Percentiles rank a stretch among this genome's conserved stretches.
These are phyloP conservation scores for Acrocephalus scirpaceus DNA, from an alignment of 2,797 vertebrate genomes.

Conservation along the genomic window DNA sequence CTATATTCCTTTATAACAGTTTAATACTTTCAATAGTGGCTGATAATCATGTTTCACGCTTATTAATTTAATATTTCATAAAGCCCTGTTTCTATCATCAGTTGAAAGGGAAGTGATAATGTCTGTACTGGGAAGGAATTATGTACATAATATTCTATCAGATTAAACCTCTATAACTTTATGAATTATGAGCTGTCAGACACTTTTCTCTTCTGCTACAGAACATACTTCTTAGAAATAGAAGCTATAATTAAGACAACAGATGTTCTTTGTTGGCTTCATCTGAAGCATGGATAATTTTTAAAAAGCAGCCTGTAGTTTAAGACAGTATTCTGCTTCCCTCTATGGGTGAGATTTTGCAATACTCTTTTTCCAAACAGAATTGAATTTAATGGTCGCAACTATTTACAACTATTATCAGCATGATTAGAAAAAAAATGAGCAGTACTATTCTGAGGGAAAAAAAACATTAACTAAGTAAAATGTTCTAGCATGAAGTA, in stretches of 20 bases:
- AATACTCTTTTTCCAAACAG: background rate
- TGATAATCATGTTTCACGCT: constrained; percentile 16
- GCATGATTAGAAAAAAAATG: background rate
- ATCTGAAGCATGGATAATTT: constrained; percentile 56
- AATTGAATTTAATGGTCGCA: background rate
- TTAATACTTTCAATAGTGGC: background rate
- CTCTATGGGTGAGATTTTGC: constrained; percentile 55
- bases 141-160: constrained; percentile 79
- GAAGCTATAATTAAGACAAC: constrained; percentile 83
- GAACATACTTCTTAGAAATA: constrained; percentile 82
- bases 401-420: background rate
- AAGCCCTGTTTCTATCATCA: background rate
- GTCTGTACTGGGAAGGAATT: constrained; percentile 52
- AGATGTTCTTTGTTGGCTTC: constrained; percentile 80
- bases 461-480: background rate
- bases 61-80: constrained; percentile 27
- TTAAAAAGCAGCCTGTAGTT: constrained; percentile 25
- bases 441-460: background rate
- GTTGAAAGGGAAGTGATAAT: constrained; percentile 63
- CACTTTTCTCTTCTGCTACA: constrained; percentile 78
- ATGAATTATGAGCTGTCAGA: constrained; percentile 81
- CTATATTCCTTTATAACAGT: background rate
- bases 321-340: constrained; percentile 57
- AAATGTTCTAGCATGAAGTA: background rate
- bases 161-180: constrained; percentile 74